Evolutionary conservation across 64 coral and sea anemone genomes (phyloP), one percentile per base, ranked within the genome.

Genomic region (Orbicella faveolata): DNA sequence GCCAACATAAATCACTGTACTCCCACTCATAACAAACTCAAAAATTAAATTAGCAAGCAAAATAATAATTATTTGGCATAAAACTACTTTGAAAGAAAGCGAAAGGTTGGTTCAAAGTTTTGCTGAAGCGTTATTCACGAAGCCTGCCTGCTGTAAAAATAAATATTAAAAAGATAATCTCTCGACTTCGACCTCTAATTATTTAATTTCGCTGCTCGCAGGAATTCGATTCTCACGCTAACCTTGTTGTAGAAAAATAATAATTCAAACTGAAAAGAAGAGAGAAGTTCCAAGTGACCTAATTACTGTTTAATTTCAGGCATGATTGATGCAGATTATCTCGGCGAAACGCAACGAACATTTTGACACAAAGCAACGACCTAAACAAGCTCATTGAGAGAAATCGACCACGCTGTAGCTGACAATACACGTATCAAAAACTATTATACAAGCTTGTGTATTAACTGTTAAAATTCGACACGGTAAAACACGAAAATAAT

Each of bases 271-370:
- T 68, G 1, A 12, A 23, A 70, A 70, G 37, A 15, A 85, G 13
- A 52, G 66, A 72, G 30, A 15, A 73, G 21, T 21, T 23, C 65
- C 18, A 48, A 26, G 21, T 52, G 82, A 85, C 25, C 82, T 85
- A 85, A 85, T 85, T 85, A 72, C 8, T 20, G 26, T 48, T 39
- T 26, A 85, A 72, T 85, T 85, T 52, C 39, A 70, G n/a, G 65
- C 21, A 52, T 85, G 82, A 85, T 85, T 85, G 82, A 85, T 16
- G 52, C 3, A 35, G 13, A 84, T 84, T 84, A 84, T 84, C 62
- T 23, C 19, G 20, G 25, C 48, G 52, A 84, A 44, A 48, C 19
- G 35, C 16, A 1, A 63, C 19, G 23, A 26, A 85, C 70, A 72
- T 52, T 69, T 44, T 85, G 63, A 69, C 63, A 53, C 21, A 13